Conservation (phyloP, 1,140 invertebrate genomes). For the Tachypleus tridentatus region DNA sequence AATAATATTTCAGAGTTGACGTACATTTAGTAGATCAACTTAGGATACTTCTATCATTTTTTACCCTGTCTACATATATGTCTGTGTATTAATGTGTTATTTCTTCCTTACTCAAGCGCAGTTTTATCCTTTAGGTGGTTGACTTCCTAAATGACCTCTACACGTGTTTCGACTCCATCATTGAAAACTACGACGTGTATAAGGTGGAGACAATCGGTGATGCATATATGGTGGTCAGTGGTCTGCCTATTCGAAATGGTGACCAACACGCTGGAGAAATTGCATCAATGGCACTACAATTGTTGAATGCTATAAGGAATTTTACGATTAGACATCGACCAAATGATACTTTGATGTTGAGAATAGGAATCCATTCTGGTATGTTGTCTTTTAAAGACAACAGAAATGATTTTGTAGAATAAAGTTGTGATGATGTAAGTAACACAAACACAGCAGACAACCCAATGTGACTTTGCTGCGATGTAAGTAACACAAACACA, state of each 20-base stretch:
- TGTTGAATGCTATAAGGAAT: constrained; percentile 73
- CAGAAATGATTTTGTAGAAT: too few relatives aligned
- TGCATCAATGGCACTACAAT: constrained; percentile 87
- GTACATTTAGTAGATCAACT: too few relatives aligned
- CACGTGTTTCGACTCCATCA: constrained; percentile 84
- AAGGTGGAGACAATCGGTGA: constrained; percentile 55
- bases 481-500: too few relatives aligned
- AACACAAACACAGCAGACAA: too few relatives aligned
- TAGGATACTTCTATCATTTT: too few relatives aligned
- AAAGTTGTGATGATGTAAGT: too few relatives aligned
- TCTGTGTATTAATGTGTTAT: too few relatives aligned
- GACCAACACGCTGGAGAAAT: constrained; percentile 88
- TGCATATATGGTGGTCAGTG: constrained; percentile 53
- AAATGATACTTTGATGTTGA: constrained; percentile 75
- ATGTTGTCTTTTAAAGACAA: constrained; percentile 14
- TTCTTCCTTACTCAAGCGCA: too few relatives aligned
- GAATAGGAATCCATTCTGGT: constrained; percentile 93
- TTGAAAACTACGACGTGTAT: constrained; percentile 84
- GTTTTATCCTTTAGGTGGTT: constrained; percentile 50
- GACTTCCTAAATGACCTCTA: constrained; percentile 78
- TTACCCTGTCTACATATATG: too few relatives aligned
- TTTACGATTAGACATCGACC: constrained; percentile 86
- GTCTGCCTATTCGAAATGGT: constrained; percentile 78
- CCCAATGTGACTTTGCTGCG: too few relatives aligned
- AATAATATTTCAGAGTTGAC: too few relatives aligned